Evolutionary conservation across 1,140 invertebrate genomes (phyloP).

Genomic region (Leptopilina clavipes): DNA sequence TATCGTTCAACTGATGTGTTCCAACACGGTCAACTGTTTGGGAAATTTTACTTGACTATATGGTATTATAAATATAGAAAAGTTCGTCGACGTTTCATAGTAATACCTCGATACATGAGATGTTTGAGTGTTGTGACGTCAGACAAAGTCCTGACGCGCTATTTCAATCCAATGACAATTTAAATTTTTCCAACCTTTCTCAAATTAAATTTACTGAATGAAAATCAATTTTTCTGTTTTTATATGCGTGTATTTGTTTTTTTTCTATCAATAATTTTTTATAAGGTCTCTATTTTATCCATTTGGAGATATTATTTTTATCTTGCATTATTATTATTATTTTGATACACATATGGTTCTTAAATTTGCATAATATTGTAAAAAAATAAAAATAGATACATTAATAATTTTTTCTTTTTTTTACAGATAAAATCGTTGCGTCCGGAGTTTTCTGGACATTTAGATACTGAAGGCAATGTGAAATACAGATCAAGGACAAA

Average conservation of each 20-base stretch:
- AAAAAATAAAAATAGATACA: no score
- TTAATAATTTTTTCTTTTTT: neutral
- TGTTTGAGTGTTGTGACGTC: conserved; percentile 49
- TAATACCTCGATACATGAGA: neutral
- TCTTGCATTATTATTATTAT: neutral
- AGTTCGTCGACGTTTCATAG: conserved; percentile 34
- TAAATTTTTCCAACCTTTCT: neutral
- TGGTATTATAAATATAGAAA: no score
- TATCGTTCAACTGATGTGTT: conserved; percentile 5
- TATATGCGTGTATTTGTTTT: neutral
- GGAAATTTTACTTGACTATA: conserved; percentile 43
- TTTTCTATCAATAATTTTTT: neutral
- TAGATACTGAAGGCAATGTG: neutral
- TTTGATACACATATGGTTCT: no score
- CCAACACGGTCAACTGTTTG: conserved; percentile 33
- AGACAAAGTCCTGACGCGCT: conserved; percentile 42
- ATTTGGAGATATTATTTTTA: neutral
- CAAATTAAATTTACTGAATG: neutral
- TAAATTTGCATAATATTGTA: no score
- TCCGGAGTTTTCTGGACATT: neutral
- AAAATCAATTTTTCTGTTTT: neutral
- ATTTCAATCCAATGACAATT: conserved; percentile 46
- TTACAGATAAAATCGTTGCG: neutral
- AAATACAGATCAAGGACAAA: neutral
- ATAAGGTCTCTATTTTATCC: neutral